Conservation (phyloP, 2,113 vertebrate genomes). For the Malurus melanocephalus region DNA sequence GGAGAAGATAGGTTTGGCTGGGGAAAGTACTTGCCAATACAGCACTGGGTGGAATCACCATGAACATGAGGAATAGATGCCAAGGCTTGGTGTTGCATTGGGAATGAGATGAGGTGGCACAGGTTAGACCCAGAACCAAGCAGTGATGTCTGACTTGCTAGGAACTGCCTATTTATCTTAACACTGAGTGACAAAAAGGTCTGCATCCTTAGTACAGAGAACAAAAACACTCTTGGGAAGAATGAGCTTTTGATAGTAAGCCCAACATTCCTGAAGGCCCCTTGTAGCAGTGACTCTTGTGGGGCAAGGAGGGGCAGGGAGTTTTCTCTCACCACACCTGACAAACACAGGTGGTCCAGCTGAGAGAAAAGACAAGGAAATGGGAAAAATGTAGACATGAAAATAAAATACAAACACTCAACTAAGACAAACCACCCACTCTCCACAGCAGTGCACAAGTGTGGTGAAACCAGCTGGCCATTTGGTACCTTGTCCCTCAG, state of each 20-base stretch:
- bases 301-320: neutral
- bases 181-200: neutral
- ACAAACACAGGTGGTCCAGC: neutral
- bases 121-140: neutral
- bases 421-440: neutral
- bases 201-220: neutral
- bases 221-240: neutral
- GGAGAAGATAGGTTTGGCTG: neutral
- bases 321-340: rapidly evolving
- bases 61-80: neutral
- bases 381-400: neutral
- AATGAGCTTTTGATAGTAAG: neutral
- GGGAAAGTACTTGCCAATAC: neutral
- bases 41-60: neutral
- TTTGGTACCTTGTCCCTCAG: neutral
- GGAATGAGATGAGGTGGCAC: neutral
- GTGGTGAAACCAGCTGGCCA: neutral
- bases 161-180: neutral
- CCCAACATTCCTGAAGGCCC: neutral
- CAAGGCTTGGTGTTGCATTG: neutral
- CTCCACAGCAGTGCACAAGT: neutral
- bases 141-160: neutral
- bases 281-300: neutral
- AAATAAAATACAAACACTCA: neutral
- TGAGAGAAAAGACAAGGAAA: neutral